Evolutionary conservation across 2,888 invertebrate species (phyloP).

Genomic region (Cactoblastis cactorum): DNA sequence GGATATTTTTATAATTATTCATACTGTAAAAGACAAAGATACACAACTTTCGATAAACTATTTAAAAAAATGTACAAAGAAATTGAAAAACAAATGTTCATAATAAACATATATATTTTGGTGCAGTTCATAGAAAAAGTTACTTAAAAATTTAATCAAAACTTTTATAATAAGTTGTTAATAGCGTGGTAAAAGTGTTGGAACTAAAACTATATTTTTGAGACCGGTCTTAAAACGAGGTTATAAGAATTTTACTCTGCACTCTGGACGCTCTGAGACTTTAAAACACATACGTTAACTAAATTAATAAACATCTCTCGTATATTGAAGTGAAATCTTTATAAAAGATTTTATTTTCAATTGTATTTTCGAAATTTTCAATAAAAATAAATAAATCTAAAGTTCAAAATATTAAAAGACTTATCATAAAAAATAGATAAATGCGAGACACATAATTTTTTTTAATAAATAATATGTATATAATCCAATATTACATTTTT

Average conservation of each 20-base stretch:
- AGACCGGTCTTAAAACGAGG: not conserved
- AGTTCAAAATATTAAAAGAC: too few species aligned
- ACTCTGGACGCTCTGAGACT: not conserved
- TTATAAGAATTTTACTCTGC: conserved; percentile 1
- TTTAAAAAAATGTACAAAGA: too few species aligned
- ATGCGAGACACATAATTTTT: too few species aligned
- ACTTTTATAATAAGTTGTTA: conserved; percentile 20
- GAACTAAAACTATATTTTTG: conserved; percentile 10
- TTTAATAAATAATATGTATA: too few species aligned
- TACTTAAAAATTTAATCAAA: conserved; percentile 23
- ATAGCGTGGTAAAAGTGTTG: conserved; percentile 11
- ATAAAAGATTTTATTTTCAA: not conserved
- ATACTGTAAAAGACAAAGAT: too few species aligned
- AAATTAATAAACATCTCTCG: not conserved
- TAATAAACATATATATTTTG: too few species aligned
- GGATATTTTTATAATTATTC: too few species aligned
- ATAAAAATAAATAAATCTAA: not conserved
- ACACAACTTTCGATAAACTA: too few species aligned
- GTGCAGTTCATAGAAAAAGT: not conserved
- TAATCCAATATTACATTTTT: too few species aligned
- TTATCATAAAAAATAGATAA: too few species aligned
- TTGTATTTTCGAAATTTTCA: not conserved
- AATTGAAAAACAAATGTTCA: too few species aligned
- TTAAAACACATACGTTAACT: not conserved
- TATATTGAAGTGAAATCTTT: not conserved